These are phyloP conservation scores for Cephalopholis sonnerati DNA, from an alignment of 2,113 vertebrate species.

Conservation along the genomic window DNA sequence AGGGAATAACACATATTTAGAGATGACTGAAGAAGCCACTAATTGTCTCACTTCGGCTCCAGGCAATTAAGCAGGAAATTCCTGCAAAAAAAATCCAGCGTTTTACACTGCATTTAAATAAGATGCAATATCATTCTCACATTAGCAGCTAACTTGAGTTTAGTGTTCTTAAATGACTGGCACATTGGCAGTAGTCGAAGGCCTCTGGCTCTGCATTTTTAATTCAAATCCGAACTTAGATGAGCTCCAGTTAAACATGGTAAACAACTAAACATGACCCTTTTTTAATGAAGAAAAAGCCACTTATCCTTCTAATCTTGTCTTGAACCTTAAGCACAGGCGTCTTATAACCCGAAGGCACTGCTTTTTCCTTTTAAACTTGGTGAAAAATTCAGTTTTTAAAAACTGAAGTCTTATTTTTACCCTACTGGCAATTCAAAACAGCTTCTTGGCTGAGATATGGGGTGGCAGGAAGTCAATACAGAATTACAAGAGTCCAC, in stretches of 20 bases:
- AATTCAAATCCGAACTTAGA: background rate
- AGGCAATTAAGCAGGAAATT: background rate
- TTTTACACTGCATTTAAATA: background rate
- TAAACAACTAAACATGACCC: background rate
- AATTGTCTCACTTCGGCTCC: conserved; percentile 3
- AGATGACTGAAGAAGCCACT: conserved; percentile 7
- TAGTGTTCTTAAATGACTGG: background rate
- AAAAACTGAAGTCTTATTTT: background rate
- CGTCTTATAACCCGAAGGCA: background rate
- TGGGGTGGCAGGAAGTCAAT: background rate
- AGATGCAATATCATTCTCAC: background rate
- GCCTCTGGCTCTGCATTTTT: background rate
- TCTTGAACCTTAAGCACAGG: background rate
- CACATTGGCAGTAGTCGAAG: background rate
- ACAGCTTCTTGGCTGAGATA: background rate
- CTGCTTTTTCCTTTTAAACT: background rate
- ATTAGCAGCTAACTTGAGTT: conserved; percentile 1
- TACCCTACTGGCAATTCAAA: background rate
- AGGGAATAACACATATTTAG: conserved; percentile 17
- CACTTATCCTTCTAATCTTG: background rate
- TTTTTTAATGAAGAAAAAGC: background rate
- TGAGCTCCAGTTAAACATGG: background rate
- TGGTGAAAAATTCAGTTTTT: too few relatives aligned
- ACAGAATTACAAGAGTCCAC: background rate
- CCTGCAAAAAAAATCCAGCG: background rate